These are phyloP conservation scores for Ophion slaviceki DNA, from an alignment of 2,888 invertebrate species.

Conservation along the genomic window DNA sequence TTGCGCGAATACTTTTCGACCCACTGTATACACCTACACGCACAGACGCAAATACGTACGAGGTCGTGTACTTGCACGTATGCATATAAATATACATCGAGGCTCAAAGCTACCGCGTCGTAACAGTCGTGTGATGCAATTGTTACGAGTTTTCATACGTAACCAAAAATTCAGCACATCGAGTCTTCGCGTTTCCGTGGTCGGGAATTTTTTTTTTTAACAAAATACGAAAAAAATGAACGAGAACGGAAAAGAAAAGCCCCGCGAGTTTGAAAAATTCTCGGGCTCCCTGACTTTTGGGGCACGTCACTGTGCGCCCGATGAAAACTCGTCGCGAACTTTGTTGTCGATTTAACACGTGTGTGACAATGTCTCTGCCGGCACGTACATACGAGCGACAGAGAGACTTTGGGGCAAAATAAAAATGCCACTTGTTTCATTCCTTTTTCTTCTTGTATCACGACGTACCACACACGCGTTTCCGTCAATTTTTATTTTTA, in stretches of 20 bases:
- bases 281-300: conserved; percentile 54
- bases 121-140: conserved; percentile 27
- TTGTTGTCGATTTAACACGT: conserved; percentile 80
- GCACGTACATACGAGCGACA: conserved; percentile 3
- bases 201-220: neutral
- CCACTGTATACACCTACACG: no score
- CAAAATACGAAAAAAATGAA: neutral
- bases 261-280: conserved; percentile 38
- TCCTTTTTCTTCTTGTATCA: neutral
- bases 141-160: conserved; percentile 14
- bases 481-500: conserved; percentile 9
- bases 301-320: conserved; percentile 76
- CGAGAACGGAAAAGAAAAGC: neutral
- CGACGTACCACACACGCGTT: neutral
- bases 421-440: conserved; percentile 6
- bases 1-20: no score
- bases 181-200: neutral
- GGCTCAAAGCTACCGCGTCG: conserved; percentile 6
- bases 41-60: neutral
- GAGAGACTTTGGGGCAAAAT: neutral
- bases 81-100: neutral
- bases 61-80: neutral
- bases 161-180: neutral
- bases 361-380: conserved; percentile 52
- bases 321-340: conserved; percentile 77